These are phyloP conservation scores for Aurelia aurita DNA, from an alignment of 30 jellyfish, hydroid and myxozoan genomes.

Conservation along the genomic window DNA sequence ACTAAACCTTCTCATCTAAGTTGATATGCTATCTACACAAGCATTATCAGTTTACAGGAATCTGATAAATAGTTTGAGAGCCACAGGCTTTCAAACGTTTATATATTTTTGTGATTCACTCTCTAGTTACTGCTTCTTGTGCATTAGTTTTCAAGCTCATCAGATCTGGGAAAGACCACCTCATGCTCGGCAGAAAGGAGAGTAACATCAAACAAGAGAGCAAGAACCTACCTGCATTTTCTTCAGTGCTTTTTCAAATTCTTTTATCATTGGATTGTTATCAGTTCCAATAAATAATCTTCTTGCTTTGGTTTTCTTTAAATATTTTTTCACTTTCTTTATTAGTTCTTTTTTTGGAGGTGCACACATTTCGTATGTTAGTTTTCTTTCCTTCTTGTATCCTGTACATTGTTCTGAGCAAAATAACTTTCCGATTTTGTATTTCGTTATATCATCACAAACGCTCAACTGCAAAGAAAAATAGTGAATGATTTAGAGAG, in stretches of 20 bases:
- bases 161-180: too few species aligned
- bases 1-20: too few species aligned
- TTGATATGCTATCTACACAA: too few species aligned
- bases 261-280: conserved; percentile 82
- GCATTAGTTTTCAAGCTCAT: too few species aligned
- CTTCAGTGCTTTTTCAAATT: conserved; percentile 70
- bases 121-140: too few species aligned
- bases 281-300: conserved; percentile 94
- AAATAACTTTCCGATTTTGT: conserved; percentile 44
- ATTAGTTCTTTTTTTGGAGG: conserved; percentile 83
- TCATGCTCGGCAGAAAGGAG: too few species aligned
- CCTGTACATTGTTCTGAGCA: conserved; percentile 97
- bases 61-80: too few species aligned
- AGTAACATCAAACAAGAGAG: background rate
- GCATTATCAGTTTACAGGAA: too few species aligned
- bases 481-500: background rate
- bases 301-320: conserved; percentile 44
- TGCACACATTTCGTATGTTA: conserved; percentile 92
- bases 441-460: conserved; percentile 80
- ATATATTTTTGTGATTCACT: too few species aligned
- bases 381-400: conserved; percentile 27
- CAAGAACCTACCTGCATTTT: conserved; percentile 25
- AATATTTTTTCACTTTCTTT: conserved; percentile 56
- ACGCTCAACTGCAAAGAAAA: conserved; percentile 35
- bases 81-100: too few species aligned